Conservation (phyloP, 2,113 vertebrate genomes). For the Xiphophorus maculatus region DNA sequence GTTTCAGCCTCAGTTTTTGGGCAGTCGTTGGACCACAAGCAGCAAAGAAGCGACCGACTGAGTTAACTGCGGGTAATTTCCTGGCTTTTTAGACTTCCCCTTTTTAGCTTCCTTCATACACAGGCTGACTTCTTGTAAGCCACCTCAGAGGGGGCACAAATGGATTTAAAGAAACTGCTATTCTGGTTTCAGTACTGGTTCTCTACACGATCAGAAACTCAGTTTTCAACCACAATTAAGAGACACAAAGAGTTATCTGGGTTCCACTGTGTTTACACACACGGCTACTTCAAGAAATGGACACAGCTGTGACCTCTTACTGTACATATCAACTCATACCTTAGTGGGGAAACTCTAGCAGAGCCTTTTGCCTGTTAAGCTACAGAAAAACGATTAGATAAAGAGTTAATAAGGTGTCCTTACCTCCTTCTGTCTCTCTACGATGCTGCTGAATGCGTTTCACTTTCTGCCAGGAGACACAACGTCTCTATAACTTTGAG, state of each 20-base stretch:
- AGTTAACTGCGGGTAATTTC: constrained; percentile 24
- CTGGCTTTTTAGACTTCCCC: constrained; percentile 47
- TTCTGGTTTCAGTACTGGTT: background rate
- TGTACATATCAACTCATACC: background rate
- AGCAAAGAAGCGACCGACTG: background rate
- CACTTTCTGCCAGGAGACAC: background rate
- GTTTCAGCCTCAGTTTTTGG: background rate
- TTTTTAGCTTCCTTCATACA: constrained; percentile 30
- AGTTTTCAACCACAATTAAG: background rate
- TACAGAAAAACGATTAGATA: background rate
- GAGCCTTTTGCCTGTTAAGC: background rate
- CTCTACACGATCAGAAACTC: background rate
- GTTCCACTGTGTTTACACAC: background rate
- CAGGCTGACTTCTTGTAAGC: background rate
- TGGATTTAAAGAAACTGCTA: background rate
- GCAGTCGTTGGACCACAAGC: background rate
- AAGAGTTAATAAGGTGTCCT: background rate
- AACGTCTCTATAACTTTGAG: no score
- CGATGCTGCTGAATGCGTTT: background rate
- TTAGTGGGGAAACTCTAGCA: background rate
- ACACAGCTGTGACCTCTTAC: background rate
- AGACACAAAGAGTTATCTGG: background rate
- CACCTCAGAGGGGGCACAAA: background rate
- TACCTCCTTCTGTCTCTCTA: constrained; percentile 32
- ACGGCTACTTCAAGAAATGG: background rate